Evolutionary conservation across 2,113 vertebrate genomes (phyloP).

Genomic region (Platycercus adscitus): DNA sequence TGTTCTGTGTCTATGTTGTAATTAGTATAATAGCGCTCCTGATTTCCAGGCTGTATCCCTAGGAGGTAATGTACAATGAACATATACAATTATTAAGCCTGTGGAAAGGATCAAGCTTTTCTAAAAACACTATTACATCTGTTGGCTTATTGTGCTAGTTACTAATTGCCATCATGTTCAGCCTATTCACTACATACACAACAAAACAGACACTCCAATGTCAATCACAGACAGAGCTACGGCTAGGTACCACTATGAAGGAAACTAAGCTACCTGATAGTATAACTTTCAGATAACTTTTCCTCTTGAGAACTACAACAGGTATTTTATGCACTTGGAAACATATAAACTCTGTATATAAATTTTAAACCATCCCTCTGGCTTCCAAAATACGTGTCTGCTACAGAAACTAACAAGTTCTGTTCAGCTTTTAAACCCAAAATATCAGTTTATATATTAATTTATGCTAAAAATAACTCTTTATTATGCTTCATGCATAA

Average conservation of each 20-base stretch:
- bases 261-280: neutral
- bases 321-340: neutral
- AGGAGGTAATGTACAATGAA: neutral
- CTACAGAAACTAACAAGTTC: neutral
- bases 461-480: slow-evolving; percentile 20
- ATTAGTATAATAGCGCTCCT: neutral
- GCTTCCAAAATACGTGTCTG: neutral
- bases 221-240: neutral
- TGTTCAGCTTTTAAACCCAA: neutral
- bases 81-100: neutral
- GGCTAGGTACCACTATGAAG: neutral
- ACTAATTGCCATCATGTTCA: neutral
- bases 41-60: neutral
- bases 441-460: neutral
- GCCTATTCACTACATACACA: neutral
- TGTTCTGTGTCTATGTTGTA: neutral
- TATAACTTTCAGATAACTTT: neutral
- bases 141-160: neutral
- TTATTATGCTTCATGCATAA: slow-evolving; percentile 28
- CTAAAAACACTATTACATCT: neutral
- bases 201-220: neutral
- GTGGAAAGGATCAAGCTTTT: neutral
- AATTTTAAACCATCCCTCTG: neutral
- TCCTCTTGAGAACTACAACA: neutral
- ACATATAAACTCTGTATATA: neutral